phyloP scores from a whole-genome alignment of 2,888 invertebrate genomes.

The Abrostola triplasia region DNA sequence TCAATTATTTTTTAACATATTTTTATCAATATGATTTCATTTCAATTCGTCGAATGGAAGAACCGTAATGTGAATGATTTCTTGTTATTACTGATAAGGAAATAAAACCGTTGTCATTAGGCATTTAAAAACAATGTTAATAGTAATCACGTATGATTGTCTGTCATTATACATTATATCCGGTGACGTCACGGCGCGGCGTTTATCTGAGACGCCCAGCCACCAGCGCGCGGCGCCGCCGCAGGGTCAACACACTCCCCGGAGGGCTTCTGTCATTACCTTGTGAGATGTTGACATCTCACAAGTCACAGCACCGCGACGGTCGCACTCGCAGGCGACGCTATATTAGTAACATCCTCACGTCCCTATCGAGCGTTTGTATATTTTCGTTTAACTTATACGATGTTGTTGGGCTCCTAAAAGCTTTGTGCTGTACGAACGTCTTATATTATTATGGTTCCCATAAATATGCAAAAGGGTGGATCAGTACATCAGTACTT shows the following conservation, averaged over 20 bases:
- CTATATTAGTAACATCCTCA: constrained; percentile 14
- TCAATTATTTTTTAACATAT: neutral
- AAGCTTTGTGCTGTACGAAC: neutral
- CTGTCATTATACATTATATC: constrained; percentile 44
- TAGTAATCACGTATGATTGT: too few species aligned
- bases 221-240: constrained; percentile 19
- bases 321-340: neutral
- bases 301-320: neutral
- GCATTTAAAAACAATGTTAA: too few species aligned
- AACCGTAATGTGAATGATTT: too few species aligned
- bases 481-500: too few species aligned
- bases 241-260: constrained; percentile 31
- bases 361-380: neutral
- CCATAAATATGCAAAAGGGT: too few species aligned
- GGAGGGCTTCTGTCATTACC: neutral
- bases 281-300: neutral
- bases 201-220: constrained; percentile 4
- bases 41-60: too few species aligned
- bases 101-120: too few species aligned
- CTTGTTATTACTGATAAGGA: too few species aligned
- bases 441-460: too few species aligned
- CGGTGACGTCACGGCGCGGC: constrained; percentile 57
- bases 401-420: neutral
- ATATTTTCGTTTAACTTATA: neutral
- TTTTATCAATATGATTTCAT: too few species aligned